Evolutionary conservation across 1,140 invertebrate species (phyloP), one percentile per base, ranked within the genome.

Genomic region (Listronotus bonariensis): DNA sequence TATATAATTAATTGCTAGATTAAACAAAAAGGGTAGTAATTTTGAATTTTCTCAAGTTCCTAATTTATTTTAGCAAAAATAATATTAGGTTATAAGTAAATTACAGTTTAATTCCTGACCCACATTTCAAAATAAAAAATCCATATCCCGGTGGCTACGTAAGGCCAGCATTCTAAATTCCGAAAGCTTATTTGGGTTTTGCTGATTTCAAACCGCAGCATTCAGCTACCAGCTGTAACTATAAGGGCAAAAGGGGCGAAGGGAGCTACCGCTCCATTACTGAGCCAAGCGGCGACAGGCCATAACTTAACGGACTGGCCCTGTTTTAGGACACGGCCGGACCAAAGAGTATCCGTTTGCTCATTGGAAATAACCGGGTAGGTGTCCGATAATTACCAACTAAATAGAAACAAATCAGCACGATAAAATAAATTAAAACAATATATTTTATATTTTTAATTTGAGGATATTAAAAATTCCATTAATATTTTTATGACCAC

Each of bases 11-110:
- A n/a, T n/a, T n/a, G n/a, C n/a, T n/a, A 49, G 52, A 49, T 67
- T 56, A 67, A 54, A 53, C 34, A 56, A 67, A 62, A 67, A 67
- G 51, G 56, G 38, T 48, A 55, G 61, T 61, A 65, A 60, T 58
- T 66, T 60, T 15, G 36, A 11, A n/a, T n/a, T n/a, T n/a, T n/a
- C 5, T 26, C 20, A 26, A 26, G 20, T 26, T 5, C 20, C 1
- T 26, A 26, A 5, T 26, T 26, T 26, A 26, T 26, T 26, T 26
- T 26, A 26, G 2, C 41, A 8, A 14, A 6, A n/a, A n/a, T 17
- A 14, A 17, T n/a, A 42, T 14, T 17, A 14, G 6, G 10, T 42
- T 42, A 14, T 6, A 42, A 42, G 6, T 42, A 48, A 20, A 48
- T 14, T 8, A n/a, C n/a, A 7, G 48, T 14, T 14, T 3, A 51